These are phyloP conservation scores for Tinamus guttatus DNA, from an alignment of 2,113 vertebrate species.

Conservation along the genomic window DNA sequence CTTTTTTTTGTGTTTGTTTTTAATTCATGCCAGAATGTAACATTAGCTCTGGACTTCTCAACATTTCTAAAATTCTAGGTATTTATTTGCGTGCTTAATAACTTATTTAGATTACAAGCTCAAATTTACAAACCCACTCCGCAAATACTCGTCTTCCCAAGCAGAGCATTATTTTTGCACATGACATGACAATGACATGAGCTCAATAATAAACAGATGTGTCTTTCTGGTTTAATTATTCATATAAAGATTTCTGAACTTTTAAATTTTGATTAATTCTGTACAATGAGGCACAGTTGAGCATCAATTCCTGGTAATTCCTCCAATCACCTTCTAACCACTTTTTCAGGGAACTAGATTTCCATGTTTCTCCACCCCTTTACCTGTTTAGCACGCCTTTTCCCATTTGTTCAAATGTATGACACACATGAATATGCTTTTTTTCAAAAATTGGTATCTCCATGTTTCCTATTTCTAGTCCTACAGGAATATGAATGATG, in stretches of 20 bases:
- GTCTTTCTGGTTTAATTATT: not conserved
- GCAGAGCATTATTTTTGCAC: not conserved
- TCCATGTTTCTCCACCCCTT: not conserved
- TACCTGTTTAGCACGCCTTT: not conserved
- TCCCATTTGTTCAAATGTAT: rapidly evolving
- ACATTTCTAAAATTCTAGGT: not conserved
- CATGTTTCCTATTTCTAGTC: not conserved
- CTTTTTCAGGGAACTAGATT: not conserved
- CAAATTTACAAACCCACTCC: not conserved
- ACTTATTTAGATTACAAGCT: not conserved
- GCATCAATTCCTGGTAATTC: not conserved
- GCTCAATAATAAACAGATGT: not conserved
- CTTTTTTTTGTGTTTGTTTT: not conserved
- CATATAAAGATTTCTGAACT: not conserved
- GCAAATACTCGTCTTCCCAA: not conserved
- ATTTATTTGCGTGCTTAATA: not conserved
- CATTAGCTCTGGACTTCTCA: not conserved
- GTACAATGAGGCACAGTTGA: not conserved
- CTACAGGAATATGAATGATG: not conserved
- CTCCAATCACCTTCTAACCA: not conserved
- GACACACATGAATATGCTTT: not conserved
- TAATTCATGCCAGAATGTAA: rapidly evolving
- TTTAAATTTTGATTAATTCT: not conserved
- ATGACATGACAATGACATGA: not conserved
- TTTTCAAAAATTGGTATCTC: not conserved